A percentile compares a stretch with the other conserved stretches of the same genome.
Conservation (phyloP, 2,113 vertebrate genomes). For the Acinonyx jubatus region DNA sequence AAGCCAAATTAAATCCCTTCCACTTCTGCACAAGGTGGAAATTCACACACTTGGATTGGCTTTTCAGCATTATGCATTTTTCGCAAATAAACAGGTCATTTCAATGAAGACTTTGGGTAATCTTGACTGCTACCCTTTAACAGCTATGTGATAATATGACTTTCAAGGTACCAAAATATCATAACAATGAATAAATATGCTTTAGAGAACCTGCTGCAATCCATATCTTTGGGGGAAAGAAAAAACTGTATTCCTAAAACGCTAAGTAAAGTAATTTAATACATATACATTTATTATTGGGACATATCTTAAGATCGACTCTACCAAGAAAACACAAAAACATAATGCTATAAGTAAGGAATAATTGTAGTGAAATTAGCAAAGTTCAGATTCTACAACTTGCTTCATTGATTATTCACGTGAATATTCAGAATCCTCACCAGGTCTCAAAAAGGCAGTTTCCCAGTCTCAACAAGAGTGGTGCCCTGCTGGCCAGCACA, state of each 20-base stretch:
- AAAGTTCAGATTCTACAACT: too few relatives aligned
- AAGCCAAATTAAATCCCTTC: background rate
- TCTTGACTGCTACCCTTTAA: background rate
- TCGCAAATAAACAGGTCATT: background rate
- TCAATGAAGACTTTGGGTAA: background rate
- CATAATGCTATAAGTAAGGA: background rate
- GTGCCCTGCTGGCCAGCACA: background rate
- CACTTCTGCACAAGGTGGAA: background rate
- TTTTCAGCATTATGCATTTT: background rate
- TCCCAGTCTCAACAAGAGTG: background rate
- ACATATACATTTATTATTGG: background rate
- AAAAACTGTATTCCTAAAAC: background rate
- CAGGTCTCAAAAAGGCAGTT: background rate
- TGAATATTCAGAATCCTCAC: background rate
- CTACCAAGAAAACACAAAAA: background rate
- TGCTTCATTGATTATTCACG: background rate
- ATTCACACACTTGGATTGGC: background rate
- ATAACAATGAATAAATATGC: background rate
- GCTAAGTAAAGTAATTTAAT: background rate
- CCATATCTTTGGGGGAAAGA: background rate
- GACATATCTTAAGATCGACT: background rate
- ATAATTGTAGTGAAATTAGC: background rate
- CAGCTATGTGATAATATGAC: background rate
- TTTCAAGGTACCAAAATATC: background rate
- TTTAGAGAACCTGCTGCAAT: background rate